Base-by-base conservation (phyloP, 2,888 invertebrate genomes). In the Timandra comae region DNA sequence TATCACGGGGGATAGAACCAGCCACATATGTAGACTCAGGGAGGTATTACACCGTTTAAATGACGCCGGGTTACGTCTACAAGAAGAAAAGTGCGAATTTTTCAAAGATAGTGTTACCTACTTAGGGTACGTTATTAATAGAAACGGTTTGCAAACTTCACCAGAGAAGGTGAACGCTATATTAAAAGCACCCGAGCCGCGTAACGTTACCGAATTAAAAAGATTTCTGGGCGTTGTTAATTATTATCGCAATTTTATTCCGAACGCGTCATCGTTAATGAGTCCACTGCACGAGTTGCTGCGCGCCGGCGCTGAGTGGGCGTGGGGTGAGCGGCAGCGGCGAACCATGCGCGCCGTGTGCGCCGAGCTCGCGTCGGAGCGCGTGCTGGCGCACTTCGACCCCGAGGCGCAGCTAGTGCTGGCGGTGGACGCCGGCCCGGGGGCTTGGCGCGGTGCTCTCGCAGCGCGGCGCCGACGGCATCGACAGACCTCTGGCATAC, bases 221-320 rank as follows among this genome's bases (percentile, higher is more conserved):
- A 28, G 46, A 10, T 56, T 55, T 35, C 29, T 55, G 27, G 56
- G 56, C 0, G 12, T 57, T 0, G 36, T 50, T 2, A 56, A 53
- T 40, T 56, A 55, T 32, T 55, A 56, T 29, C 37, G 51, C 8
- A 48, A 46, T 38, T 54, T 53, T 35, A 43, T 55, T 19, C 55
- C 52, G 0, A 41, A 46, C 16, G 49, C 49, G 2, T 49, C 52
- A 0, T 9, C 42, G 0, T 6, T 46, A 3, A 22, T 56, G 9
- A 34, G 24, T 8, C 49, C 57, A 0, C 32, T 56, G 1, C 44
- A 54, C 19, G 33, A 43, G 20, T 22, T 43, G 20, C 6, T 44
- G 2, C 27, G 31, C 9, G 23, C 13, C 5, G 41, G 33, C 3
- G 25, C 23, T 2, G 3, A 16, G 10, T 35, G 35, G 33, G n/a